Percentiles rank a stretch among this genome's conserved stretches.
Evolutionary conservation across 2,888 invertebrate species (phyloP).

Genomic region (Cremastinae sp.): DNA sequence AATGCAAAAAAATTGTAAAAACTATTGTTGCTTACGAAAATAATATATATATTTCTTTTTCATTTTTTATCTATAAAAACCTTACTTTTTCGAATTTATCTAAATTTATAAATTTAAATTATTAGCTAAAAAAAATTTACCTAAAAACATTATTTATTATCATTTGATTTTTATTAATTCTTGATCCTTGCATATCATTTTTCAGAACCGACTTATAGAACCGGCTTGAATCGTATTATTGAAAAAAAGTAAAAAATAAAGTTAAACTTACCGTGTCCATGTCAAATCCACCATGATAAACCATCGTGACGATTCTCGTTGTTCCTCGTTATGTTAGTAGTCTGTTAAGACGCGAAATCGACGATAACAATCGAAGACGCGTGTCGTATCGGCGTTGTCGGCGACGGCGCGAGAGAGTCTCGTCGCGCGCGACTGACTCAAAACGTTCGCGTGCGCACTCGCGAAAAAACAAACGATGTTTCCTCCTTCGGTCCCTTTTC

Average conservation of each 20-base stretch:
- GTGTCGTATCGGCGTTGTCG: not conserved
- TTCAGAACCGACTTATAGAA: no score
- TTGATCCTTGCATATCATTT: no score
- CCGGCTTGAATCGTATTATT: no score
- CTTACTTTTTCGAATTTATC: no score
- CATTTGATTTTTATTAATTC: no score
- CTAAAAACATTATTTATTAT: no score
- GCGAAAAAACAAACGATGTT: not conserved
- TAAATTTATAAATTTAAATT: no score
- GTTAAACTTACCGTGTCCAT: conserved; percentile 76
- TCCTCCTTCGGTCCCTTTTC: not conserved
- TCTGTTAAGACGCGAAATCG: conserved; percentile 9
- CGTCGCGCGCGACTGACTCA: conserved; percentile 29
- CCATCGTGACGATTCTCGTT: conserved; percentile 66
- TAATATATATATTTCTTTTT: no score
- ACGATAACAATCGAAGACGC: conserved; percentile 27
- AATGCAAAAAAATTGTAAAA: no score
- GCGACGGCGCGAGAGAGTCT: conserved; percentile 30
- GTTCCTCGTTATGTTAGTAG: conserved; percentile 19
- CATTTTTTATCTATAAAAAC: no score
- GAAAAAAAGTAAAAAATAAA: not conserved
- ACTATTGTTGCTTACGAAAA: no score
- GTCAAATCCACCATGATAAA: conserved; percentile 74
- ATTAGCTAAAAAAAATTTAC: no score
- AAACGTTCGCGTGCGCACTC: conserved; percentile 1